Percentiles rank a stretch among this genome's conserved stretches.
phyloP scores from a whole-genome alignment of 2,113 vertebrate genomes.

The Isichthys henryi region DNA sequence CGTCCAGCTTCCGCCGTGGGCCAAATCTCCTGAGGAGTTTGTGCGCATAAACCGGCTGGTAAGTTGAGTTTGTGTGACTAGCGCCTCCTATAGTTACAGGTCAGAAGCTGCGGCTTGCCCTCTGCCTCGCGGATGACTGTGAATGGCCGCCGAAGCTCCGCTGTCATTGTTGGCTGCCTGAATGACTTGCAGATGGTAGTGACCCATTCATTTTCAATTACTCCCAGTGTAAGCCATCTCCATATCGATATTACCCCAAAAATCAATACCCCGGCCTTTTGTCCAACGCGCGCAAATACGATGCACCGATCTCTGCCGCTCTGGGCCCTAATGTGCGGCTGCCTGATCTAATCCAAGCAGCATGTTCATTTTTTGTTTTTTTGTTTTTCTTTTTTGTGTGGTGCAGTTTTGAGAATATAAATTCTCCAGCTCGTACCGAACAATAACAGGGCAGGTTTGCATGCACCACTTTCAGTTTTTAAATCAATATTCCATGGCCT shows the following conservation, averaged over 20 bases:
- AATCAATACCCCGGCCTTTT: conserved; percentile 20
- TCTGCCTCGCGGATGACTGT: background rate
- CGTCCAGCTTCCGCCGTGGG: conserved; percentile 96
- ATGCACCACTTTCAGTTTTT: background rate
- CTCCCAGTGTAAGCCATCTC: background rate
- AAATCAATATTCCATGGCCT: background rate
- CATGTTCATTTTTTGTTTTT: background rate
- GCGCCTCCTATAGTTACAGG: background rate
- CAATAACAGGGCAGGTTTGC: background rate
- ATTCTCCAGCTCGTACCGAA: background rate
- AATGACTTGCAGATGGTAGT: conserved; percentile 19
- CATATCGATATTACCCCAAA: background rate
- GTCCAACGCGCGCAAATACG: background rate
- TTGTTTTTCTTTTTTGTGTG: background rate
- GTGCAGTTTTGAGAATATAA: background rate
- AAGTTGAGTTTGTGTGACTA: background rate
- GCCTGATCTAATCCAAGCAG: background rate
- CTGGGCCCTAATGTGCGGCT: background rate
- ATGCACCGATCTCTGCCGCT: background rate
- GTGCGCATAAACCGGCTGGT: conserved; percentile 93
- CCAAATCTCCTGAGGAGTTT: conserved; percentile 94
- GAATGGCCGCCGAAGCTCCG: background rate
- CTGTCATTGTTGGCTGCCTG: background rate
- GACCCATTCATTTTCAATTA: conserved; percentile 21
- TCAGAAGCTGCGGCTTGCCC: background rate